Evolutionary conservation across 2,888 invertebrate species (phyloP).

Genomic region (Eilema depressum): DNA sequence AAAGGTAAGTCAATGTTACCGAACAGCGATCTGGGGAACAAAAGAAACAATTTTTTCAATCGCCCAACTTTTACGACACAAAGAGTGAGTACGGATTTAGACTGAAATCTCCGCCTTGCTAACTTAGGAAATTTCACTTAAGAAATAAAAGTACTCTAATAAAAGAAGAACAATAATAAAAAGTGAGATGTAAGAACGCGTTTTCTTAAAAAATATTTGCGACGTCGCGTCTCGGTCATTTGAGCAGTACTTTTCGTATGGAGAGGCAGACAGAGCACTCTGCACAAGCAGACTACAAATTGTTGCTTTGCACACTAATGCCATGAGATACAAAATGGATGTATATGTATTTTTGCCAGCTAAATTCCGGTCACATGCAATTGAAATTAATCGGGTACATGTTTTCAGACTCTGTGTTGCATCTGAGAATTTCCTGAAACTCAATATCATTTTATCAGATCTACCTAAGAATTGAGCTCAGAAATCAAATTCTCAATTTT

Average conservation of each 20-base stretch:
- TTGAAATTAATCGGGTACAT: too few species aligned
- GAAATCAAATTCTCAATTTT: too few species aligned
- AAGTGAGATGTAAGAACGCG: constrained; percentile 76
- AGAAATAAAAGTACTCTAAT: constrained; percentile 85
- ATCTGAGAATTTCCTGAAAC: too few species aligned
- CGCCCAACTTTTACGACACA: constrained; percentile 79
- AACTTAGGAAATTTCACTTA: constrained; percentile 85
- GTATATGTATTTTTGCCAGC: too few species aligned
- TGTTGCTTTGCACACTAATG: background rate
- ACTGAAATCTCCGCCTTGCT: constrained; percentile 77
- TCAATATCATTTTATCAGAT: too few species aligned
- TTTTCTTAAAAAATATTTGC: constrained; percentile 66
- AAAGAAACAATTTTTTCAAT: constrained; percentile 80
- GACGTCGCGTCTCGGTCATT: constrained; percentile 44
- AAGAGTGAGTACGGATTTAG: constrained; percentile 83
- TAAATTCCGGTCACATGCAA: too few species aligned
- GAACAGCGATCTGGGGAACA: constrained; percentile 39
- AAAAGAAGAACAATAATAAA: constrained; percentile 87
- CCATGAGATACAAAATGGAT: too few species aligned
- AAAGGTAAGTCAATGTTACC: constrained; percentile 41
- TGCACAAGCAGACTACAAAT: constrained; percentile 18
- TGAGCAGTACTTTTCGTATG: constrained; percentile 25
- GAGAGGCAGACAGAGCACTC: constrained; percentile 55
- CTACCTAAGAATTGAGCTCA: too few species aligned
- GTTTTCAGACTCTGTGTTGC: too few species aligned